phyloP scores from a whole-genome alignment of 2,888 invertebrate genomes.

The Sarcophaga caerulescens region DNA sequence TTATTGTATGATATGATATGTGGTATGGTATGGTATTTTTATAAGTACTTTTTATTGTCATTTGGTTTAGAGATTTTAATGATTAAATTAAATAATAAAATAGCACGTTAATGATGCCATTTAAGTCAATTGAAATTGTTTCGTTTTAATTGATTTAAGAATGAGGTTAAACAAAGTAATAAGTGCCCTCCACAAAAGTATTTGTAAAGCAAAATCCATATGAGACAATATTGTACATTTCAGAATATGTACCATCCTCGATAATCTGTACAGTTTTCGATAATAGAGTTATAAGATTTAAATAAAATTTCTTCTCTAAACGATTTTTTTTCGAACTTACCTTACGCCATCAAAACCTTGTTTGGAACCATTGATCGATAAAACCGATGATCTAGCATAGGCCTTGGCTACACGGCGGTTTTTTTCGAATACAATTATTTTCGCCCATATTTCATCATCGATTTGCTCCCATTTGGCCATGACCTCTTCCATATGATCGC shows the following conservation, averaged over 20 bases:
- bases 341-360: constrained; percentile 98
- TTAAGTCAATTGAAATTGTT: too few relatives aligned
- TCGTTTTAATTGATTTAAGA: too few relatives aligned
- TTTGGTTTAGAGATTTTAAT: background rate
- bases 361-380: constrained; percentile 97
- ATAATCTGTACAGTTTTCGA: too few relatives aligned
- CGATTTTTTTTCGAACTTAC: constrained; percentile 82
- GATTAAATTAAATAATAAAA: too few relatives aligned
- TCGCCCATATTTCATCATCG: constrained; percentile 99
- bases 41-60: background rate
- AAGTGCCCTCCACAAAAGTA: too few relatives aligned
- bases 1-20: too few relatives aligned
- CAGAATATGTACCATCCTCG: too few relatives aligned
- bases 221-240: too few relatives aligned
- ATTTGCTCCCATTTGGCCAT: constrained; percentile 97
- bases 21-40: background rate
- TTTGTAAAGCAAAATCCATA: too few relatives aligned
- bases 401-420: constrained; percentile 98
- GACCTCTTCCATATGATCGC: constrained; percentile 98
- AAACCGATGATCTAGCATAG: constrained; percentile 96
- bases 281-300: background rate
- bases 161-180: too few relatives aligned
- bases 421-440: constrained; percentile 97
- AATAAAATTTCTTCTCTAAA: background rate
- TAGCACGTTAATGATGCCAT: too few relatives aligned